Conservation (phyloP, 1,140 invertebrate genomes). For the Sinonovacula constricta region DNA sequence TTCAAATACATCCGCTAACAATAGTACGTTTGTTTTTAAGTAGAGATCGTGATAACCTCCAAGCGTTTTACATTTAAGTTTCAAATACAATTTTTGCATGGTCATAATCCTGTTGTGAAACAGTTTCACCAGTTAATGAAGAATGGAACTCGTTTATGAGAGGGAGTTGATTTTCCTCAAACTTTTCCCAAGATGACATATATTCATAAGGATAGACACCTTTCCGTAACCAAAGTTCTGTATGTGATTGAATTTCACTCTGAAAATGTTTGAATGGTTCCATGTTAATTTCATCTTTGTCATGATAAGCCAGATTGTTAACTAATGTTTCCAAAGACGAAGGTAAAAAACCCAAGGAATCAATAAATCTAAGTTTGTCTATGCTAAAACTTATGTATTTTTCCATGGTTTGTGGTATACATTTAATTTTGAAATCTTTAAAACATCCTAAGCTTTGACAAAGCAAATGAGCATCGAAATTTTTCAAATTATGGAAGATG, state of each 20-base stretch:
- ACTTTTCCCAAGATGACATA: slow-evolving; percentile 28
- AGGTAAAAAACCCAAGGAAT: slow-evolving; percentile 34
- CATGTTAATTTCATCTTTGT: no score
- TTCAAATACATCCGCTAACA: slow-evolving; percentile 51
- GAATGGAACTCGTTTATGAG: slow-evolving; percentile 25
- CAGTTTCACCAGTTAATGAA: slow-evolving; percentile 6
- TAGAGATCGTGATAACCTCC: slow-evolving; percentile 52
- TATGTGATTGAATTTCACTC: slow-evolving; percentile 8
- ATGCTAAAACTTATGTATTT: slow-evolving; percentile 53
- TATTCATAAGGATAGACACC: slow-evolving; percentile 48
- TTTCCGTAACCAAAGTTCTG: slow-evolving; percentile 37
- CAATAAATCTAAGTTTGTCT: slow-evolving; percentile 46
- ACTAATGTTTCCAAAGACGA: slow-evolving; percentile 23
- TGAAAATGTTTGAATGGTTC: slow-evolving; percentile 30
- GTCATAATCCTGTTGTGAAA: slow-evolving; percentile 45
- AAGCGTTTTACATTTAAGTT: slow-evolving; percentile 13
- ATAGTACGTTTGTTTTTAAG: slow-evolving; percentile 50
- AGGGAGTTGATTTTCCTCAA: slow-evolving; percentile 31
- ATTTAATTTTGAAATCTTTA: slow-evolving; percentile 64
- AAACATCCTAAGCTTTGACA: no score
- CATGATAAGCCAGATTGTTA: slow-evolving; percentile 38
- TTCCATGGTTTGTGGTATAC: slow-evolving; percentile 77
- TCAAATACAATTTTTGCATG: slow-evolving; percentile 46
- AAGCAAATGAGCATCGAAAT: slow-evolving; percentile 76
- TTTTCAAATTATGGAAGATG: slow-evolving; percentile 76